These are phyloP conservation scores for Amblyraja radiata DNA, from an alignment of 2,797 vertebrate species.

Conservation along the genomic window DNA sequence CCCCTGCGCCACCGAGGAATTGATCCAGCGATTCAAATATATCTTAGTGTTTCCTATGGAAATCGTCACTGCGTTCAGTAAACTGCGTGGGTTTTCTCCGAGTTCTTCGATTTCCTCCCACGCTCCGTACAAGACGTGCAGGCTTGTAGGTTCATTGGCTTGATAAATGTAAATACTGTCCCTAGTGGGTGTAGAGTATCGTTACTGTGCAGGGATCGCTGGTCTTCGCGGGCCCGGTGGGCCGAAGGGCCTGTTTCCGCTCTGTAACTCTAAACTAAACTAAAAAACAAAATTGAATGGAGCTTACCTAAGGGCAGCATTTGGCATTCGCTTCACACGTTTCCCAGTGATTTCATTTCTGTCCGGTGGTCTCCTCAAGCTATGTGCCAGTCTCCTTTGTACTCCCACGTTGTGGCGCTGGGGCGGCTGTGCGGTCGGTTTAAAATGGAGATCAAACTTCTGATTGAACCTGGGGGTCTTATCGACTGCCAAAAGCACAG, in stretches of 20 bases:
- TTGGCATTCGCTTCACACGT: slow-evolving; percentile 1
- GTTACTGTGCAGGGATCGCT: too few species aligned
- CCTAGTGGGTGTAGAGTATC: too few species aligned
- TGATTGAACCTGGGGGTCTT: neutral
- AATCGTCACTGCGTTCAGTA: neutral
- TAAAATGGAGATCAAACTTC: neutral
- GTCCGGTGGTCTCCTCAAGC: neutral
- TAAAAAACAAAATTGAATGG: too few species aligned
- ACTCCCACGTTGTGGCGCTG: neutral
- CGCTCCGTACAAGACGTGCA: too few species aligned
- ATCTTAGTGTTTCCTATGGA: neutral
- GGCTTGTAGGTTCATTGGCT: too few species aligned
- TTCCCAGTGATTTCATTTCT: neutral
- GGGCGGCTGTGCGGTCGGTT: neutral
- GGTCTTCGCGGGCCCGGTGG: too few species aligned
- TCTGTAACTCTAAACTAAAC: too few species aligned
- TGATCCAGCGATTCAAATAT: neutral
- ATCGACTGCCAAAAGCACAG: neutral
- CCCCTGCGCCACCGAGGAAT: too few species aligned
- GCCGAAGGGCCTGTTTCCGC: too few species aligned
- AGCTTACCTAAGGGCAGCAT: neutral
- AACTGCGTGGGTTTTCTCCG: too few species aligned
- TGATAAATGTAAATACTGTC: too few species aligned
- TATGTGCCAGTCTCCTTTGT: neutral
- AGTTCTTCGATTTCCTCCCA: too few species aligned